These are phyloP conservation scores for Ciconia boyciana DNA, from an alignment of 2,113 vertebrate species.

Conservation along the genomic window DNA sequence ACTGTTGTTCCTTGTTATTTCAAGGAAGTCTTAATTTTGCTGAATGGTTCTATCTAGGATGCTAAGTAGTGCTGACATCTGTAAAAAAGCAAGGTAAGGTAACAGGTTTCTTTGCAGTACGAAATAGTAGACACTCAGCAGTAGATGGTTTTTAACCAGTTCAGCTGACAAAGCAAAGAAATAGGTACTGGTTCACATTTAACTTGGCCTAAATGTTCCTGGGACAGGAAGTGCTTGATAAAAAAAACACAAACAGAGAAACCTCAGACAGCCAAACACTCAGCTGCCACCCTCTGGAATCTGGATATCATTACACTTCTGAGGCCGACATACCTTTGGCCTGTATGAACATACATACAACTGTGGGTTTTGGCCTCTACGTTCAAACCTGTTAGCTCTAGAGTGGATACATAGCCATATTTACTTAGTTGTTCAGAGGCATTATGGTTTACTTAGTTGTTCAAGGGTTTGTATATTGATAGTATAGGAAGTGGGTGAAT, in stretches of 20 bases:
- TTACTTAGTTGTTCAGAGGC: not conserved
- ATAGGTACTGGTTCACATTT: not conserved
- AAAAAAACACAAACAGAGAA: not conserved
- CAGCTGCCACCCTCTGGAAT: conserved; percentile 43
- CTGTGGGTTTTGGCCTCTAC: not conserved
- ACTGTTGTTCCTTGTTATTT: not conserved
- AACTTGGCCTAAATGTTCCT: not conserved
- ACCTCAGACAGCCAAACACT: not conserved
- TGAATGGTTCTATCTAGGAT: not conserved
- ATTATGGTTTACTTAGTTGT: not conserved
- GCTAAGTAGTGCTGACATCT: not conserved
- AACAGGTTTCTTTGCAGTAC: not conserved
- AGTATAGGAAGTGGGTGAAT: not conserved
- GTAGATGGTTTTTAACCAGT: not conserved
- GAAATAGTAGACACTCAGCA: not conserved
- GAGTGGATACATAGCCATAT: not conserved
- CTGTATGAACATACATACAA: rapidly evolving
- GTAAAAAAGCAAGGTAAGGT: not conserved
- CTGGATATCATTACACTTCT: not conserved
- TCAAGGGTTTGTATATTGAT: not conserved
- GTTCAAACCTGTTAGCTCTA: not conserved
- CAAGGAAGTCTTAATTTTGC: not conserved
- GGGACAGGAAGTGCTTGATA: not conserved
- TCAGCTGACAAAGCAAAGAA: not conserved
- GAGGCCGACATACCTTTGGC: not conserved